These are phyloP conservation scores for Nowickia ferox DNA, from an alignment of 2,888 invertebrate genomes.

Conservation along the genomic window DNA sequence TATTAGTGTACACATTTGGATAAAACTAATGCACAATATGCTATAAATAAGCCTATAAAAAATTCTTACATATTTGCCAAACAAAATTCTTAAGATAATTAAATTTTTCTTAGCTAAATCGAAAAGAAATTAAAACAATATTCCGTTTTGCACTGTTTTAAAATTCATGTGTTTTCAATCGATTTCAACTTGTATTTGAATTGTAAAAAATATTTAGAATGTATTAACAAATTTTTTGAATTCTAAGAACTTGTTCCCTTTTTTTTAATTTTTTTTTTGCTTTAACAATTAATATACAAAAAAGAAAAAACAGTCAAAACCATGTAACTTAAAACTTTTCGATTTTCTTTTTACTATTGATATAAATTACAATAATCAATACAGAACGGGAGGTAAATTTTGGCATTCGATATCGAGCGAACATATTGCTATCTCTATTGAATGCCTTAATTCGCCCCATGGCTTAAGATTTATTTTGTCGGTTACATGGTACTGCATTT, in stretches of 20 bases:
- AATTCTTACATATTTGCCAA: background rate
- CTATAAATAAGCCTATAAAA: background rate
- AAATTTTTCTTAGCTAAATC: slow-evolving; percentile 13
- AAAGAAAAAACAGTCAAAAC: background rate
- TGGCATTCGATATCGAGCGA: background rate
- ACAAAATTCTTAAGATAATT: background rate
- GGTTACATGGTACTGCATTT: background rate
- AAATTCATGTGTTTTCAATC: slow-evolving; percentile 25
- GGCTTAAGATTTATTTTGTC: background rate
- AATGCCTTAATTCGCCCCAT: no score
- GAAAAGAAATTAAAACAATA: slow-evolving; percentile 1
- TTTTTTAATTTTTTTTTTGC: slow-evolving; percentile 30
- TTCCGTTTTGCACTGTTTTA: background rate
- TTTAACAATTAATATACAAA: slow-evolving; percentile 4
- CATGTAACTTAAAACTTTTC: no score
- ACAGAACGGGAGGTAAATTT: no score
- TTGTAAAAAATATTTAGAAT: slow-evolving; percentile 37
- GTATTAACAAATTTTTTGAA: slow-evolving; percentile 49
- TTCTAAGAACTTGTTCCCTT: slow-evolving; percentile 69
- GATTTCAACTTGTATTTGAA: slow-evolving; percentile 38
- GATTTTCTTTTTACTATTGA: no score
- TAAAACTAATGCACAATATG: background rate
- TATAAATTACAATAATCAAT: no score
- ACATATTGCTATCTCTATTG: background rate
- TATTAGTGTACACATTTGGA: background rate